Base-by-base conservation (phyloP, 2,888 invertebrate species). In the Protodeltote pygarga region DNA sequence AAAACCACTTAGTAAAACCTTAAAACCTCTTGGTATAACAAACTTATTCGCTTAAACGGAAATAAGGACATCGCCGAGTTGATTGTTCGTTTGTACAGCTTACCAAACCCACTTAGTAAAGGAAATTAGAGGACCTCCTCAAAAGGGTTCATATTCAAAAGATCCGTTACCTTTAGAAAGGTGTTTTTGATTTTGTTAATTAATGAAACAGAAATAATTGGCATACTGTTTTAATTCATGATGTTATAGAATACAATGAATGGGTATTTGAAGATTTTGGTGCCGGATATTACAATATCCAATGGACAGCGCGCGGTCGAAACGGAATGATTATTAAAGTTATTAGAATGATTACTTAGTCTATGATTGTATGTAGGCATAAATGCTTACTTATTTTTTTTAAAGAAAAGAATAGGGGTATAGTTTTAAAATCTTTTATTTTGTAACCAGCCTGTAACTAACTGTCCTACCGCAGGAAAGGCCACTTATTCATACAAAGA, bases 51-150 rank as follows among this genome's bases (percentile, higher is more conserved):
- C 5, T 5, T 28, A 31, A 24, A 8, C 5, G 13, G 31, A 45
- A 47, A 58, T 28, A 19, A 1, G 24, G 4, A 29, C 10, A 11
- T 38, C 13, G 10, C 4, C n/a, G n/a, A 5, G 9, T 15, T 33
- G 24, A 28, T 39, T 17, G 31, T 49, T 38, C 16, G 15, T 27
- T 28, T 21, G 15, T 15, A 10, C 6, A 14, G 13, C 10, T 14
- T 16, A 13, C 14, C 16, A 46, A 13, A 28, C 10, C 8, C 5
- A 24, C 2, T 20, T 10, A 9, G 14, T 4, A 24, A 15, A 38
- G 40, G 44, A 64, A 57, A 50, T 41, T 32, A 46, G 11, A 19
- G 20, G 5, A 17, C 27, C 15, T 34, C 21, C 32, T 44, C 33
- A 21, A 27, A 42, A 29, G 16, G 28, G 21, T 24, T 13, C 8